Base-by-base conservation (phyloP, 2,888 invertebrate species). In the Pristionchus mayeri region DNA sequence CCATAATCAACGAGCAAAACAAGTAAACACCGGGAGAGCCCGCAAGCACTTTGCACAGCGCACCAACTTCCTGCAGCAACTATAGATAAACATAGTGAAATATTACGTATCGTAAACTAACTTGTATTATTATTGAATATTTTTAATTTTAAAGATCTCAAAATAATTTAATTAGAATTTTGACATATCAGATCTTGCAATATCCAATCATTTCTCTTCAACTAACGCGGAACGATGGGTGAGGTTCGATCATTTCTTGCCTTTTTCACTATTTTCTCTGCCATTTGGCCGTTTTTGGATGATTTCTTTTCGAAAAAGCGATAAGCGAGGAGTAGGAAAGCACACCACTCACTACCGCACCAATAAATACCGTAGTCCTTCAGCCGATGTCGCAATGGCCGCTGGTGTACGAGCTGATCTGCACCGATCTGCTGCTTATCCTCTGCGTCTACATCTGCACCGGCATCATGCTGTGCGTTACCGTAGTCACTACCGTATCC, bases 391-490 rank as follows among this genome's bases (percentile, higher is more conserved):
- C 37, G 13, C 16, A 67, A 13, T 37, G 37, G 67, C 67, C 67
- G 18, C 37, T 67, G 30, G 21, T 67, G 21, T 67, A 37, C 67
- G 67, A 67, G 67, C n/a, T 67, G 37, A 67, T 67, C 37, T 34
- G 37, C 37, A 67, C 67, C 18, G 67, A 67, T 37, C 37, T 67
- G 37, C 21, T 67, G 37, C 67, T n/a, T 37, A n/a, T 67, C n/a
- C 67, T 67, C 67, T 67, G 67, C 37, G 67, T 37, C 7, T 67
- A 67, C 67, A 27, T 67, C 67, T 67, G 67, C 67, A 34, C 37
- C 67, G 67, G 67, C 0, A 67, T 67, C 37, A 67, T 67, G 67
- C 67, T 67, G 67, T 67, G 34, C 34, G 67, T 24, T 67, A 67
- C 67, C 34, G 40, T 67, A 67, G 37, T 40, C 50, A 50, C 54